These are phyloP conservation scores for Acromyrmex charruanus DNA, from an alignment of 1,140 invertebrate species.

Conservation along the genomic window DNA sequence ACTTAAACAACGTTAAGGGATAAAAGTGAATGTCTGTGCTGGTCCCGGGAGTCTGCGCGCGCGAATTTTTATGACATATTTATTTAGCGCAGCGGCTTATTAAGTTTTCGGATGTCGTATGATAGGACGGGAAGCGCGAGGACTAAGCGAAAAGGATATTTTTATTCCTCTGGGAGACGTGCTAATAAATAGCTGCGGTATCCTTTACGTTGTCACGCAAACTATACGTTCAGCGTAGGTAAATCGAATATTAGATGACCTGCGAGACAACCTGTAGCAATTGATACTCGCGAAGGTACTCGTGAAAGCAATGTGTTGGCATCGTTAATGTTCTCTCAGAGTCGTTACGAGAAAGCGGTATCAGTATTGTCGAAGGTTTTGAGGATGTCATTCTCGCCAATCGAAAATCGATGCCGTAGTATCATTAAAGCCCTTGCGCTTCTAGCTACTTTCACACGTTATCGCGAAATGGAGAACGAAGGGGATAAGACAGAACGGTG, in stretches of 20 bases:
- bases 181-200: constrained; percentile 1
- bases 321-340: constrained; percentile 28
- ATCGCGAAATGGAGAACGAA: constrained; percentile 28
- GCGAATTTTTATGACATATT: constrained; percentile 48
- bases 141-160: not conserved
- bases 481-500: not conserved
- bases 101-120: constrained; percentile 2
- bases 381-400: constrained; percentile 54
- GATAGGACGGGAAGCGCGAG: not conserved
- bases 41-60: not conserved
- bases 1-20: constrained; percentile 57
- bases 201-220: constrained; percentile 22
- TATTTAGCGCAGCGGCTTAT: constrained; percentile 45
- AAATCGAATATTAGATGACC: constrained; percentile 30
- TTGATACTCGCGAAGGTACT: constrained; percentile 15
- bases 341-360: constrained; percentile 24
- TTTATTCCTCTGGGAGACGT: not conserved
- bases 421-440: constrained; percentile 41
- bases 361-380: constrained; percentile 41
- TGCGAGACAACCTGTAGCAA: constrained; percentile 7
- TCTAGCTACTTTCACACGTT: constrained; percentile 43
- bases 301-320: not conserved
- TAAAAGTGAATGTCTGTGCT: constrained; percentile 19
- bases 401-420: constrained; percentile 56
- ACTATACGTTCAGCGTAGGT: constrained; percentile 1